Evolutionary conservation across 64 coral and sea anemone species (phyloP).

Genomic region (Stylophora pistillata): DNA sequence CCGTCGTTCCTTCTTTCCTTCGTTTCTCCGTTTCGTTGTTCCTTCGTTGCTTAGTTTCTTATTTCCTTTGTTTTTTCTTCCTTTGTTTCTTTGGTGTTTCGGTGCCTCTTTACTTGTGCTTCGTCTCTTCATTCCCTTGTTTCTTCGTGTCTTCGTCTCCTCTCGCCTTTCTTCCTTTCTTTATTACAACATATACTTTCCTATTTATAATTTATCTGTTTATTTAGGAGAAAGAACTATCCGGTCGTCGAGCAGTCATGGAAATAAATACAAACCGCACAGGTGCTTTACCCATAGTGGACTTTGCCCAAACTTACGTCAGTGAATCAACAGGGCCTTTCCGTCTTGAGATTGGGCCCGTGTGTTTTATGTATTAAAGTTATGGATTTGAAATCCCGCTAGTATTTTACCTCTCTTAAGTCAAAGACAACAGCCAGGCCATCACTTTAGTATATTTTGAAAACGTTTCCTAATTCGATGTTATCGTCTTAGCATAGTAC

Average conservation of each 20-base stretch:
- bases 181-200: neutral
- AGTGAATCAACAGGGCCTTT: neutral
- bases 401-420: neutral
- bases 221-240: neutral
- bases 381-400: neutral
- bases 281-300: conserved; percentile 14
- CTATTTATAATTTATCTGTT: neutral
- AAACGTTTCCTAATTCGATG: neutral
- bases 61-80: neutral
- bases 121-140: neutral
- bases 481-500: neutral
- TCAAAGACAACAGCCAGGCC: neutral
- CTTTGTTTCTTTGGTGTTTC: neutral
- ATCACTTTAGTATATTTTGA: neutral
- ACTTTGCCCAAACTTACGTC: conserved; percentile 4
- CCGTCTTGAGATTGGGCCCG: conserved; percentile 19
- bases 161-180: neutral
- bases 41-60: neutral
- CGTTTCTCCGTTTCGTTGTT: neutral
- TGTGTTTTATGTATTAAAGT: conserved; percentile 27
- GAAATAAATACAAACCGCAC: conserved; percentile 15
- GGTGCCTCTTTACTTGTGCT: no score
- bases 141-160: neutral
- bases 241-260: conserved; percentile 2
- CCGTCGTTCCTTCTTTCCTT: neutral